Percentiles rank a stretch among this genome's conserved stretches.
phyloP scores from a whole-genome alignment of 2,888 invertebrate genomes.

The Mellilla xanthometata region DNA sequence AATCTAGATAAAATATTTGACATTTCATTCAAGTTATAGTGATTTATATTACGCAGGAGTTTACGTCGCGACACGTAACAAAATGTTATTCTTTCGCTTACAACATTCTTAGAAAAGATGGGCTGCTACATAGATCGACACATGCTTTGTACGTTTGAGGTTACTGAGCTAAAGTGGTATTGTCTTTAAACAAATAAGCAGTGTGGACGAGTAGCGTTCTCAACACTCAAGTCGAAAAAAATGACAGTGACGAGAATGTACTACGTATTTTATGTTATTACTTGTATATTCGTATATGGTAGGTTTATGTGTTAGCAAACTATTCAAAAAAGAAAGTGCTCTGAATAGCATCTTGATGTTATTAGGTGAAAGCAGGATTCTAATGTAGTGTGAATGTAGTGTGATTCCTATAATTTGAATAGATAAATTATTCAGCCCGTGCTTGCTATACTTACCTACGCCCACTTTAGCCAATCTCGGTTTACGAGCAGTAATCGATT shows the following conservation, averaged over 20 bases:
- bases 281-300: too few relatives aligned
- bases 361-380: constrained; percentile 17
- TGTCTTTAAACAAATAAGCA: too few relatives aligned
- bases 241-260: too few relatives aligned
- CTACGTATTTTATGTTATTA: too few relatives aligned
- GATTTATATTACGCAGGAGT: constrained; percentile 2
- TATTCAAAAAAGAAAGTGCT: constrained; percentile 10
- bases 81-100: constrained; percentile 9
- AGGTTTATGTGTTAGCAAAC: too few relatives aligned
- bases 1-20: too few relatives aligned
- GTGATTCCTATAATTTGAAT: constrained; percentile 15
- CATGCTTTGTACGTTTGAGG: constrained; percentile 9
- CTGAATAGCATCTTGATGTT: background rate
- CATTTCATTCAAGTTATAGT: too few relatives aligned
- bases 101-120: constrained; percentile 5
- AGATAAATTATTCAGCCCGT: constrained; percentile 12
- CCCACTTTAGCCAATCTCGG: constrained; percentile 3
- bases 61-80: constrained; percentile 9
- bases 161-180: constrained; percentile 8
- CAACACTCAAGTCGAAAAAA: too few relatives aligned
- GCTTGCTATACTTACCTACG: constrained; percentile 6
- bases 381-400: background rate
- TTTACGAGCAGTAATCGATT: background rate
- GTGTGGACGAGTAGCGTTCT: too few relatives aligned
- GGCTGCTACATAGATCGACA: constrained; percentile 9